A percentile compares a stretch with the other conserved stretches of the same genome.
phyloP scores from a whole-genome alignment of 2,797 vertebrate genomes.

The Coccyzus lansbergi region DNA sequence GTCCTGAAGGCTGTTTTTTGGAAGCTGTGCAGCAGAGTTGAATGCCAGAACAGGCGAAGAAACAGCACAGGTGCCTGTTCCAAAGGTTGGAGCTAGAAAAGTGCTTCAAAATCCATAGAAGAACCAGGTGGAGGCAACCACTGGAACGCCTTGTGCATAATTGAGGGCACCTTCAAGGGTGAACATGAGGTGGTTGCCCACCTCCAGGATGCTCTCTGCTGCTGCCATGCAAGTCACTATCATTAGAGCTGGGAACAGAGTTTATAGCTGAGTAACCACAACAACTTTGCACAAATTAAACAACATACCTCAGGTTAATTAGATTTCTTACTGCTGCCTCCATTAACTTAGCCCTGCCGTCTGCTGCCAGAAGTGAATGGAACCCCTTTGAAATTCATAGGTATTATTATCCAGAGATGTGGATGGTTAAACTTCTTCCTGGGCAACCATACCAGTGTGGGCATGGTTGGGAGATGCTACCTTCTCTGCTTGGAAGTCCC shows the following conservation, averaged over 20 bases:
- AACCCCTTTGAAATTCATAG: not conserved
- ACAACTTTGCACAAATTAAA: slow-evolving; percentile 66
- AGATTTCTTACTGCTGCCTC: slow-evolving; percentile 24
- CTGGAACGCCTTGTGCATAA: slow-evolving; percentile 18
- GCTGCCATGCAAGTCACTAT: not conserved
- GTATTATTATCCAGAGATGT: not conserved
- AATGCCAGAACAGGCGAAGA: not conserved
- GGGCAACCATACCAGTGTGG: not conserved
- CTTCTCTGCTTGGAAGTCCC: not conserved
- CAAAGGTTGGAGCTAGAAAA: slow-evolving; percentile 15
- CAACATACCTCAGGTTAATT: slow-evolving; percentile 63
- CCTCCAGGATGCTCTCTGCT: not conserved
- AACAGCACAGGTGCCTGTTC: not conserved
- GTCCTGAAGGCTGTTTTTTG: slow-evolving; percentile 17
- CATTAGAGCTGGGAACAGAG: slow-evolving; percentile 16
- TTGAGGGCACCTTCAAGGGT: slow-evolving; percentile 61
- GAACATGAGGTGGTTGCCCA: not conserved
- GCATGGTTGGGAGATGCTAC: not conserved
- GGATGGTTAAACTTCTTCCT: not conserved
- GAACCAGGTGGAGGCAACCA: slow-evolving; percentile 61
- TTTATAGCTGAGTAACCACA: slow-evolving; percentile 60
- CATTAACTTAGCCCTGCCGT: slow-evolving; percentile 13
- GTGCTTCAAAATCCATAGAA: slow-evolving; percentile 4
- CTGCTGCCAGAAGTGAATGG: not conserved
- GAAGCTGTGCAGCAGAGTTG: not conserved